Conservation (phyloP, 2,888 invertebrate genomes). For the Choreutis nemorana region DNA sequence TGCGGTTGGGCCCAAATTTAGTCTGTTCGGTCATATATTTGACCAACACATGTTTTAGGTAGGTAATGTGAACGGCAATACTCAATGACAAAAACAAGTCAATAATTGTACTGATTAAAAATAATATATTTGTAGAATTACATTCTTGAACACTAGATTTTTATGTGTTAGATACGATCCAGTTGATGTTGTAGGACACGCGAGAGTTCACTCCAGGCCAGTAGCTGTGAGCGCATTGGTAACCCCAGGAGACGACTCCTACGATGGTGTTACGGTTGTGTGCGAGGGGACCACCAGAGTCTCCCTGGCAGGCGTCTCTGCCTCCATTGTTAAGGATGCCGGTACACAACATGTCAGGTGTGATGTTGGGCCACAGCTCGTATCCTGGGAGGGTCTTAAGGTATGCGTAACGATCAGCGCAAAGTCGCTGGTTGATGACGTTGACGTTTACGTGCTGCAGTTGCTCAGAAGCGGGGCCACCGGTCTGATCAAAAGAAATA, state of each 20-base stretch:
- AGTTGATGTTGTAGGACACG: constrained; percentile 24
- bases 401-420: constrained; percentile 19
- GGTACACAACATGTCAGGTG: constrained; percentile 34
- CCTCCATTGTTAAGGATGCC: constrained; percentile 36
- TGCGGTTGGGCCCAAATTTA: no score
- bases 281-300: constrained; percentile 36
- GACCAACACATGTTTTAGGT: no score
- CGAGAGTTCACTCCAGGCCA: constrained; percentile 28
- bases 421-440: constrained; percentile 20
- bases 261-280: constrained; percentile 29
- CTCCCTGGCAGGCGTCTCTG: constrained; percentile 40
- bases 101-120: no score
- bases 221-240: constrained; percentile 16
- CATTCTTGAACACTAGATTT: no score
- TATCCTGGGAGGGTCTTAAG: no score
- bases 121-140: no score
- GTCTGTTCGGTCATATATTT: no score
- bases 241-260: constrained; percentile 27
- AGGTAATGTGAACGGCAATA: no score
- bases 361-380: constrained; percentile 15
- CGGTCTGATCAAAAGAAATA: constrained; percentile 15
- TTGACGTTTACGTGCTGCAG: constrained; percentile 24
- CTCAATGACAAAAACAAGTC: no score
- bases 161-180: constrained; percentile 28
- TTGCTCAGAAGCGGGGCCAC: constrained; percentile 16